These are phyloP conservation scores for Drosophila maculinotata DNA, from an alignment of 2,888 invertebrate genomes.

Conservation along the genomic window DNA sequence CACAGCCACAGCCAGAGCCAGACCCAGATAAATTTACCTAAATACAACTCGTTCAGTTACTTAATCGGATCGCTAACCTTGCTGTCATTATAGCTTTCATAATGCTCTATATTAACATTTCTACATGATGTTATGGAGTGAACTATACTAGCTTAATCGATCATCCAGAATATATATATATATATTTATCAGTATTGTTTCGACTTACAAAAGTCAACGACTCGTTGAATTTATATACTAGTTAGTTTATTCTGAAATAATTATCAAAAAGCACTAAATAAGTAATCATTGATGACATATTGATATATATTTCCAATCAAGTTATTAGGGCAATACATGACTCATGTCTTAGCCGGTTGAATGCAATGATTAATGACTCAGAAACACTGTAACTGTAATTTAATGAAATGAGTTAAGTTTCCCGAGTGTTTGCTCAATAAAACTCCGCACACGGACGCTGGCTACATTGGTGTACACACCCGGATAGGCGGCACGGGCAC, in stretches of 20 bases:
- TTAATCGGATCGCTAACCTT: conserved; percentile 25
- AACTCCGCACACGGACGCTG: conserved; percentile 61
- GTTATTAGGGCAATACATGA: not conserved
- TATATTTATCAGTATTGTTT: too few relatives aligned
- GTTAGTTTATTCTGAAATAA: conserved; percentile 6
- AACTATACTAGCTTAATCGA: conserved; percentile 2
- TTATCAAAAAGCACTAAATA: not conserved
- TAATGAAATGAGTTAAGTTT: conserved; percentile 1
- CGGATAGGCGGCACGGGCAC: conserved; percentile 72
- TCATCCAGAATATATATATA: not conserved
- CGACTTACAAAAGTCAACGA: conserved; percentile 17
- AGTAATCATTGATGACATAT: conserved; percentile 16
- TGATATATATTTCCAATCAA: conserved; percentile 17
- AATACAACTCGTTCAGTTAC: not conserved
- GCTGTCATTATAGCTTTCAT: conserved; percentile 12
- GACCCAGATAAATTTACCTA: conserved; percentile 4
- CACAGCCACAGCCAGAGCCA: too few relatives aligned
- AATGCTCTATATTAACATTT: not conserved
- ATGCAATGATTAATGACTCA: too few relatives aligned
- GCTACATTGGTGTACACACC: conserved; percentile 79
- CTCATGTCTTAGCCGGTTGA: too few relatives aligned
- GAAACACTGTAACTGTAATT: not conserved
- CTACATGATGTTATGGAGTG: not conserved
- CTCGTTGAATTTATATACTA: conserved; percentile 7
- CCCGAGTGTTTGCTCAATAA: conserved; percentile 59